Evolutionary conservation across 2,797 vertebrate species (phyloP).

Genomic region (Argya squamiceps): DNA sequence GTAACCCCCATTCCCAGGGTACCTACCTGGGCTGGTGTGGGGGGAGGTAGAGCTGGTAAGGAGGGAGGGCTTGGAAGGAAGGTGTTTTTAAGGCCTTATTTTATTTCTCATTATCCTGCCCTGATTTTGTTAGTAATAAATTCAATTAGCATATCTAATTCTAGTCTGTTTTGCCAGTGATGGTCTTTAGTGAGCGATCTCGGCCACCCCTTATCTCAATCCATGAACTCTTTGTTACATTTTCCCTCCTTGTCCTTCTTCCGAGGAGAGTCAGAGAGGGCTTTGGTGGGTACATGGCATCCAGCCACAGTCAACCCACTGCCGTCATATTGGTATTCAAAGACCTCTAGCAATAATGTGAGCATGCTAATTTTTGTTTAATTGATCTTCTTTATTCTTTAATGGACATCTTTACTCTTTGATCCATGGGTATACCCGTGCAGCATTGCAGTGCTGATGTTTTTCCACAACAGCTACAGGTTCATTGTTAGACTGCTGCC

Average conservation of each 20-base stretch:
- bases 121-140: background rate
- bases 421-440: background rate
- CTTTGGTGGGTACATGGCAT: background rate
- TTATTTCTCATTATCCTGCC: background rate
- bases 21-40: background rate
- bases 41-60: background rate
- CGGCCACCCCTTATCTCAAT: background rate
- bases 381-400: background rate
- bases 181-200: background rate
- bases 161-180: background rate
- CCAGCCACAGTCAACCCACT: rapidly evolving
- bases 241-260: background rate
- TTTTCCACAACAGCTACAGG: background rate
- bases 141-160: background rate
- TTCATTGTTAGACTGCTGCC: background rate
- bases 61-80: background rate
- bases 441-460: background rate
- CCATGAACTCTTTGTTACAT: background rate
- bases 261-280: background rate
- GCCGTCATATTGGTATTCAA: background rate
- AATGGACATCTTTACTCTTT: background rate
- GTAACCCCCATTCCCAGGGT: background rate
- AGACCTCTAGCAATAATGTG: background rate
- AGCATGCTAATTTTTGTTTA: background rate
- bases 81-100: background rate